Conservation (phyloP, 1,140 invertebrate species). For the Zaprionus davidi region DNA sequence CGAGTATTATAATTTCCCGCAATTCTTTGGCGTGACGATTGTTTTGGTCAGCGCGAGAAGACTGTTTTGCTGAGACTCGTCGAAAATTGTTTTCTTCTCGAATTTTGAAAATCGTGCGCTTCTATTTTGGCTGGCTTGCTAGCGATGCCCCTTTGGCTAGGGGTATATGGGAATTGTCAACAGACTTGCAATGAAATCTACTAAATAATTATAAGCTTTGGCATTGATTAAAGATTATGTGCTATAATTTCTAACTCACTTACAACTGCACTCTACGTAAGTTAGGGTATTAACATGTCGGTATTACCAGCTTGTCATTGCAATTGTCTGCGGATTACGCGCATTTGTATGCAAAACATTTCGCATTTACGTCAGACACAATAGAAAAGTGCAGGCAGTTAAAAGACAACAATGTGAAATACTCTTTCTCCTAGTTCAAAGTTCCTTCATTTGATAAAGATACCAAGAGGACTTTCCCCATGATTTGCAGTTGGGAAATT, state of each 20-base stretch:
- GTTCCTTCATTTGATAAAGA: not conserved
- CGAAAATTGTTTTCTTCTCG: constrained; percentile 62
- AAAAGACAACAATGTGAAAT: not conserved
- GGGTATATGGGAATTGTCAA: not conserved
- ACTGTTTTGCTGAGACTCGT: constrained; percentile 62
- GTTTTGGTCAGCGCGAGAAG: constrained; percentile 61
- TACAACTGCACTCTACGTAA: not conserved
- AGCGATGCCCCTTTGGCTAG: no score
- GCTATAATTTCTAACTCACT: not conserved
- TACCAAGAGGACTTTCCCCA: not conserved
- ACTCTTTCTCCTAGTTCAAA: not conserved
- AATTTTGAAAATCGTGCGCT: constrained; percentile 49
- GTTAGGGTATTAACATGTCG: constrained; percentile 17
- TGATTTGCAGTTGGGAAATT: not conserved
- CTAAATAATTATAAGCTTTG: no score
- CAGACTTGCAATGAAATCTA: not conserved
- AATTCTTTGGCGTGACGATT: constrained; percentile 31
- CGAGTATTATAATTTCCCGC: not conserved
- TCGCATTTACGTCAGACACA: constrained; percentile 58
- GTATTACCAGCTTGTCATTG: constrained; percentile 30
- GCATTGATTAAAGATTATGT: not conserved
- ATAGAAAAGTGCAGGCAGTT: constrained; percentile 16
- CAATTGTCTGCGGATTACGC: constrained; percentile 52
- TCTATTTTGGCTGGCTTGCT: constrained; percentile 54
- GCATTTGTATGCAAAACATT: constrained; percentile 53